A percentile compares a stretch with the other conserved stretches of the same genome.
These are phyloP conservation scores for Echiichthys vipera DNA, from an alignment of 2,797 vertebrate genomes.

Conservation along the genomic window DNA sequence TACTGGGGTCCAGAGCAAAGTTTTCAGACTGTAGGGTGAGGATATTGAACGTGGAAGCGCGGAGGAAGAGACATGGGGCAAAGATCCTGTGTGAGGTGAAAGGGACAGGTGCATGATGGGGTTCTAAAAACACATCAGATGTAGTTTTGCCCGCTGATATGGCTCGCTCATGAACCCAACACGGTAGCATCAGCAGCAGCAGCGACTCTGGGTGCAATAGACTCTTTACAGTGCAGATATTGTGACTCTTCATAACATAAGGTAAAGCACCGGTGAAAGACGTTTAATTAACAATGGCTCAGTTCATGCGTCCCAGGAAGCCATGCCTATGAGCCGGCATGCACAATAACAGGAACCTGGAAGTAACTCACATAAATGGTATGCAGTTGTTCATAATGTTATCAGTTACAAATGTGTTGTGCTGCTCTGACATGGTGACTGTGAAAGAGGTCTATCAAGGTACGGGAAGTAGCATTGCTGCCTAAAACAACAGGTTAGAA, in stretches of 20 bases:
- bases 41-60: not conserved
- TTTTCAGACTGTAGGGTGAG: not conserved
- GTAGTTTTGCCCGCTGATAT: not conserved
- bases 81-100: too few species aligned
- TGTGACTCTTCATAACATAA: not conserved
- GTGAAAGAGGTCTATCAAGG: not conserved
- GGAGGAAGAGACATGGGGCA: too few species aligned
- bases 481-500: not conserved
- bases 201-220: not conserved
- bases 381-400: not conserved
- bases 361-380: not conserved
- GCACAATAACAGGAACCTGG: not conserved
- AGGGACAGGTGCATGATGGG: not conserved
- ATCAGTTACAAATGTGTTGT: too few species aligned
- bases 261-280: not conserved
- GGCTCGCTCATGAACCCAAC: not conserved
- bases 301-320: not conserved
- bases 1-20: not conserved
- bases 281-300: not conserved
- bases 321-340: not conserved
- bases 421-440: too few species aligned
- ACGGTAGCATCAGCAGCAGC: not conserved
- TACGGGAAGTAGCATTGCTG: not conserved
- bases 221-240: conserved; percentile 1
- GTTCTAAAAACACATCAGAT: conserved; percentile 1